Evolutionary conservation across 1,140 invertebrate genomes (phyloP).

Genomic region (Temnothorax longispinosus): DNA sequence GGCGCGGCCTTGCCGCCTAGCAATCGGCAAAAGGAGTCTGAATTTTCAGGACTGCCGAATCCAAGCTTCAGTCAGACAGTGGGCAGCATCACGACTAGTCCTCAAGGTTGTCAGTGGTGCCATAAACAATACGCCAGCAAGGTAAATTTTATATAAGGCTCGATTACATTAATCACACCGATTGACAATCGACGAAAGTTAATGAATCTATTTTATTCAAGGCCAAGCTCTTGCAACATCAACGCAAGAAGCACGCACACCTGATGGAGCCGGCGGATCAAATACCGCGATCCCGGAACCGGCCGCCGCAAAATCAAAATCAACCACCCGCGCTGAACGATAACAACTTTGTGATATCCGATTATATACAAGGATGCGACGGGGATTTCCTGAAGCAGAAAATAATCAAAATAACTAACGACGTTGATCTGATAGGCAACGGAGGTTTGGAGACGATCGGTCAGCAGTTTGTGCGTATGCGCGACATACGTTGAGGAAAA

Average conservation of each 20-base stretch:
- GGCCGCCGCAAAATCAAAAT: slow-evolving; percentile 81
- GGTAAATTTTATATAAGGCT: slow-evolving; percentile 69
- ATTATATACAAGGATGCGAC: slow-evolving; percentile 75
- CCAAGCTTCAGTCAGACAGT: slow-evolving; percentile 90
- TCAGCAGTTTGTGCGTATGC: slow-evolving; percentile 82
- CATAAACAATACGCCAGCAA: slow-evolving; percentile 94
- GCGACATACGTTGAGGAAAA: slow-evolving; percentile 82
- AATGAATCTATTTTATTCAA: slow-evolving; percentile 49
- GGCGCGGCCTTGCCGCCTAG: slow-evolving; percentile 90
- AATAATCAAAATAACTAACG: slow-evolving; percentile 77
- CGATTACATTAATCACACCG: background rate
- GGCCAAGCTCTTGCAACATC: slow-evolving; percentile 93
- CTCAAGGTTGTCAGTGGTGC: slow-evolving; percentile 93
- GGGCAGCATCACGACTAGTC: slow-evolving; percentile 90
- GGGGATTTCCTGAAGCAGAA: slow-evolving; percentile 77
- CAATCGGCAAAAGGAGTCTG: slow-evolving; percentile 86
- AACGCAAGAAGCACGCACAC: slow-evolving; percentile 90
- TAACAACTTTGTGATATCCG: slow-evolving; percentile 78
- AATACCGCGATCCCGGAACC: slow-evolving; percentile 82
- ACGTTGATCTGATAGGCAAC: slow-evolving; percentile 74
- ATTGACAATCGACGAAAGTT: background rate
- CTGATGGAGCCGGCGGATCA: slow-evolving; percentile 84
- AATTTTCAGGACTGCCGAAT: slow-evolving; percentile 86
- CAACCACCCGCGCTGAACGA: slow-evolving; percentile 72
- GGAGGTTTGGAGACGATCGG: slow-evolving; percentile 75